Base-by-base conservation (phyloP, 1,140 invertebrate species). In the Brachionus rubens region DNA sequence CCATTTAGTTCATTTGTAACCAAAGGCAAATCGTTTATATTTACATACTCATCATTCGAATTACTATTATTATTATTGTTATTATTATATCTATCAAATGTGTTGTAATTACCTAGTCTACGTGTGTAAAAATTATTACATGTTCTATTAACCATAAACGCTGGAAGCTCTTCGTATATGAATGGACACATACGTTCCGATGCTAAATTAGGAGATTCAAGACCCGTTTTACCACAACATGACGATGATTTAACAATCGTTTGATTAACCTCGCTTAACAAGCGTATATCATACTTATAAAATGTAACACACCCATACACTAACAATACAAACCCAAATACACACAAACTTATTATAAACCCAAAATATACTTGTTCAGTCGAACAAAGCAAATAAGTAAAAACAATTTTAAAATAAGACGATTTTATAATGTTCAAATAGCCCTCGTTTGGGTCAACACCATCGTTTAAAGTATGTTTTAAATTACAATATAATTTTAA, bases 361-460 rank as follows among this genome's bases (percentile, higher is more conserved):
- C 21, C 19, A 65, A 43, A 65, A 43, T 65, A 65, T 19, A 65
- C 36, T 65, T 65, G 41, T 21, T 65, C 36, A 41, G 36, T 43
- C 19, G 36, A 65, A 65, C 59, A 65, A 41, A 65, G 19, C 4
- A 65, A 16, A 65, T 30, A 46, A 24, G 14, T 43, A 4, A 65
- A 24, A 43, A 43, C 19, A 14, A 24, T 12, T 43, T 19, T 65
- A 43, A 59, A 59, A 33, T 33, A 59, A 16, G 33, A 33, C 16
- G 54, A 59, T 30, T 59, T 28, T 30, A 59, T 59, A 19, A 33
- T 59, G 30, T 59, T 59, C 0, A 59, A n/a, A 59, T 59, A 33
- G 36, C n/a, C 14, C 14, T 28, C n/a, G 54, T 59, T 30, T 59
- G 30, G 6, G 30, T 59, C 30, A 14, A 33, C n/a, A n/a, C 6